Evolutionary conservation across 1,140 invertebrate genomes (phyloP), one percentile per base, ranked within the genome.

Genomic region (Lasioglossum baleicum): DNA sequence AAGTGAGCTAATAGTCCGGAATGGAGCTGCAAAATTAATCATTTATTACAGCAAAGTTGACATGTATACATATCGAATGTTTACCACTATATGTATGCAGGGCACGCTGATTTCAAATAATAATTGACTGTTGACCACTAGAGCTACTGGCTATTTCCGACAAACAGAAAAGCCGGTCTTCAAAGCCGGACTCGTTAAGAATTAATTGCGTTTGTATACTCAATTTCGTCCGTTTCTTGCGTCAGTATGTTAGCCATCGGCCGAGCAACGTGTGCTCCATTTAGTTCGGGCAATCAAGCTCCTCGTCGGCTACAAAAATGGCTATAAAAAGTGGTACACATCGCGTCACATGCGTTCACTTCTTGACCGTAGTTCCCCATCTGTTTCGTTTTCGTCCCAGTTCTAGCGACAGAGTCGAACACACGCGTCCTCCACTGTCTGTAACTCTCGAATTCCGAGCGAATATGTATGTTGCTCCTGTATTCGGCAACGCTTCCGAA

Each of bases 11-110:
- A 65, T 56, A 42, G 40, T 42, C 58, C 40, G 17, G 68, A 69
- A 60, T 68, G 13, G 7, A 68, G 58, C 58, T 22, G 75, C 13
- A 51, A 42, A 61, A 48, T 76, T 58, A 61, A 48, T 64, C 17
- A 11, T 69, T 35, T 35, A 3, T 61, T 48, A 65, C 26, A 51
- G 65, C 13, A 15, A 0, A 13, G 13, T 15, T 15, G 51, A 51
- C 7, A 48, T 48, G 13, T 31, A 17, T 58, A 58, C 56, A 22
- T 5, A 48, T 48, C 7, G 7, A 48, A 48, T 48, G 13, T 48
- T 48, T 13, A 13, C 8, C 7, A 8, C 8, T 13, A 8, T 13
- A 8, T 0, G 7, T 13, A 8, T 5, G 10, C 5, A 1, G 51
- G 13, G 5, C 1, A 58, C 0, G n/a, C 22, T 22, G 26, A 61